A percentile compares a stretch with the other conserved stretches of the same genome.
These are phyloP conservation scores for Cryptoprocta ferox DNA, from an alignment of 2,797 vertebrate genomes.

Conservation along the genomic window DNA sequence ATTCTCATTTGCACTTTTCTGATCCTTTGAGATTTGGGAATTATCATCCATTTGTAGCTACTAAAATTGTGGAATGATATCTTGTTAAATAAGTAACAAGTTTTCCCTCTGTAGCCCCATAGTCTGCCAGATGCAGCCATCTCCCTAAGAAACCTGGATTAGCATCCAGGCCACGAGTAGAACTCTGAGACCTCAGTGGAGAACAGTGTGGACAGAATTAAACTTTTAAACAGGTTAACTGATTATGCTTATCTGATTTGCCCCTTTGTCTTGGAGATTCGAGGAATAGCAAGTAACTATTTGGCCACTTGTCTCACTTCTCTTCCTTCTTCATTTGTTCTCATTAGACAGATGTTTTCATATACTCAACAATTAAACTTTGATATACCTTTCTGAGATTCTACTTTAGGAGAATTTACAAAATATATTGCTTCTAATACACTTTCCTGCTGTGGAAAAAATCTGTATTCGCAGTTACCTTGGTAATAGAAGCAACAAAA, in stretches of 20 bases:
- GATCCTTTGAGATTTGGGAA: slow-evolving; percentile 67
- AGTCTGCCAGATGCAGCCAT: not conserved
- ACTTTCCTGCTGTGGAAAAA: not conserved
- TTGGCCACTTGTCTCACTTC: not conserved
- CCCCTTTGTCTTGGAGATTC: not conserved
- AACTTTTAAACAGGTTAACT: not conserved
- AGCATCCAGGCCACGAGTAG: not conserved
- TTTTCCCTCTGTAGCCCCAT: not conserved
- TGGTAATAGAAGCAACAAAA: not conserved
- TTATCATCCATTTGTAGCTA: slow-evolving; percentile 65
- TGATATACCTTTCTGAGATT: not conserved
- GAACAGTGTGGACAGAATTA: not conserved
- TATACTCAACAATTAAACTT: not conserved
- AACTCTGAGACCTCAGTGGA: not conserved
- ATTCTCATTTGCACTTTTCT: slow-evolving; percentile 70
- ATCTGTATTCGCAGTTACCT: not conserved
- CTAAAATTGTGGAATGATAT: slow-evolving; percentile 57
- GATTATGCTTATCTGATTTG: not conserved
- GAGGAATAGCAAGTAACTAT: not conserved
- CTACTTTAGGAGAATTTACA: not conserved
- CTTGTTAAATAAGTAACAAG: slow-evolving; percentile 43
- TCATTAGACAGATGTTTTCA: not conserved
- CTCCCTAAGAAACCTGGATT: not conserved
- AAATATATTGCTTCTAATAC: not conserved
- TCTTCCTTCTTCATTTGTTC: not conserved